A percentile compares a stretch with the other conserved stretches of the same genome.
Conservation (phyloP, 1,140 invertebrate species). For the Eupeodes corollae region DNA sequence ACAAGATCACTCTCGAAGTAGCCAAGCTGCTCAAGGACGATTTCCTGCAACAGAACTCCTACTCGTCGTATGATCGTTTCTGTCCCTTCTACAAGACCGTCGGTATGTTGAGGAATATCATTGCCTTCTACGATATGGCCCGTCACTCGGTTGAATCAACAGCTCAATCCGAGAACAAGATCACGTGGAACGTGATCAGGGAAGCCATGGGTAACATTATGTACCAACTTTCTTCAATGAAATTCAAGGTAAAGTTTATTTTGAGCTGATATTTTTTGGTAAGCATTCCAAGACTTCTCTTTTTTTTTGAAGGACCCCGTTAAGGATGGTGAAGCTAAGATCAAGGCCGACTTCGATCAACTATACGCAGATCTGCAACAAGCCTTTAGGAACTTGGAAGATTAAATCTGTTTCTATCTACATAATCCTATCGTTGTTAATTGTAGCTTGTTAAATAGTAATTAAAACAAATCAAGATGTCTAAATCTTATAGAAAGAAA, state of each 20-base stretch:
- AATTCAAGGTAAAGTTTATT: slow-evolving; percentile 77
- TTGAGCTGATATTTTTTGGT: background rate
- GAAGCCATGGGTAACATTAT: slow-evolving; percentile 94
- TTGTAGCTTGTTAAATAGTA: no score
- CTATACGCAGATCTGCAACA: slow-evolving; percentile 89
- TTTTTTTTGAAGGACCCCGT: slow-evolving; percentile 77
- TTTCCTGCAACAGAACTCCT: slow-evolving; percentile 98
- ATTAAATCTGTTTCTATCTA: slow-evolving; percentile 48
- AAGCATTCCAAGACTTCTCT: background rate
- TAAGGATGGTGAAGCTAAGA: slow-evolving; percentile 95
- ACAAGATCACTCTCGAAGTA: slow-evolving; percentile 98
- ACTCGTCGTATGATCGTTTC: slow-evolving; percentile 93
- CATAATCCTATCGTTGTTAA: no score
- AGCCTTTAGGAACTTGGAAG: slow-evolving; percentile 97
- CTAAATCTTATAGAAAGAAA: no score
- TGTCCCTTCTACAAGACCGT: slow-evolving; percentile 99
- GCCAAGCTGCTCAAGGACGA: slow-evolving; percentile 98
- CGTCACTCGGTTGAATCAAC: slow-evolving; percentile 95
- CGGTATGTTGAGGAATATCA: slow-evolving; percentile 97
- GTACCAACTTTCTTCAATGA: slow-evolving; percentile 98
- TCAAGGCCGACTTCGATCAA: slow-evolving; percentile 93
- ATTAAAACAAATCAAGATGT: no score
- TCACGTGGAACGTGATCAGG: slow-evolving; percentile 95
- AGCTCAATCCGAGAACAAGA: slow-evolving; percentile 97
- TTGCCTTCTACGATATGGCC: slow-evolving; percentile 96